These are phyloP conservation scores for Sarcophaga caerulescens DNA, from an alignment of 2,888 invertebrate genomes.

Conservation along the genomic window DNA sequence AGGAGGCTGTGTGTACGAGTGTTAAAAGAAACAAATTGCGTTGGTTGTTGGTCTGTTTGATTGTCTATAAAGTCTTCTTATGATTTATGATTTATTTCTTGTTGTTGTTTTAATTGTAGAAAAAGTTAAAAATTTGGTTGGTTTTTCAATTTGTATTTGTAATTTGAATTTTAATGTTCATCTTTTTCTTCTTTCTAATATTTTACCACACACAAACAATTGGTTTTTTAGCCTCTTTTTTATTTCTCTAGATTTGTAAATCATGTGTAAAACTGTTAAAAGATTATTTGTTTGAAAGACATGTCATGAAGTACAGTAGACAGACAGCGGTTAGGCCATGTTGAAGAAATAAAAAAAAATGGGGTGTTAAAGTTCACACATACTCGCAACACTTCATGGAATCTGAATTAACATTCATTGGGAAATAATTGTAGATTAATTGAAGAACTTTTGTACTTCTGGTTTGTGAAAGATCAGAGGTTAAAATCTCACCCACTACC, in stretches of 20 bases:
- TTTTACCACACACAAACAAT: constrained; percentile 58
- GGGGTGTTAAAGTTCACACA: constrained; percentile 63
- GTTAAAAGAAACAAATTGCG: constrained; percentile 62
- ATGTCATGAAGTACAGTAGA: constrained; percentile 14
- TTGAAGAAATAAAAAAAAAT: constrained; percentile 53
- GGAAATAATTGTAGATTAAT: background rate
- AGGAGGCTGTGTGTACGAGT: background rate
- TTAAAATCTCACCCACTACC: too few relatives aligned
- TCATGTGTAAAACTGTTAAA: constrained; percentile 66
- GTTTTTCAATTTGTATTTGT: constrained; percentile 41
- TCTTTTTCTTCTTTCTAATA: background rate
- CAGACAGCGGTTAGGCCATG: background rate
- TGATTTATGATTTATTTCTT: constrained; percentile 21
- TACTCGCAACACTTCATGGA: constrained; percentile 8
- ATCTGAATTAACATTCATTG: constrained; percentile 13
- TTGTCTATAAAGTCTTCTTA: background rate
- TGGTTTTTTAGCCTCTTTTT: constrained; percentile 22
- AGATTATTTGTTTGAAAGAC: constrained; percentile 17
- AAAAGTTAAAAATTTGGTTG: constrained; percentile 58
- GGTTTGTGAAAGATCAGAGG: too few relatives aligned
- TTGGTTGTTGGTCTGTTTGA: constrained; percentile 50
- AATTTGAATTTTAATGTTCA: constrained; percentile 16
- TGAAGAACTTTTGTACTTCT: too few relatives aligned
- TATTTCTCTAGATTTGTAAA: constrained; percentile 58
- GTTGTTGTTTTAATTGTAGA: constrained; percentile 64